Percentiles rank a stretch among this genome's conserved stretches.
phyloP scores from a whole-genome alignment of 2,113 vertebrate species.

The Tragelaphus strepsiceros region DNA sequence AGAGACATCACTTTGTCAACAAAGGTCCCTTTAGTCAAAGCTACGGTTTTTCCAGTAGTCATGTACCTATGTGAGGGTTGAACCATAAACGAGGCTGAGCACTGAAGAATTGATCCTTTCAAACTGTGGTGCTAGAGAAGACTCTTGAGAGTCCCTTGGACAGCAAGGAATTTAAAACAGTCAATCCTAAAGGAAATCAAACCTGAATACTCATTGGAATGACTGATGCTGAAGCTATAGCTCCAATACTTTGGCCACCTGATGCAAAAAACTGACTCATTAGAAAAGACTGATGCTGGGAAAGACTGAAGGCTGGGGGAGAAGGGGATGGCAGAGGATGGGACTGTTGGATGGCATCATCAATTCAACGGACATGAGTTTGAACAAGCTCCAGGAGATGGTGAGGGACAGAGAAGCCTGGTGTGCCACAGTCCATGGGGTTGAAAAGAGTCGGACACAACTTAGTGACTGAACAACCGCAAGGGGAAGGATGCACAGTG shows the following conservation, averaged over 20 bases:
- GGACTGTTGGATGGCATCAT: not conserved
- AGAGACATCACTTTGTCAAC: not conserved
- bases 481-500: not conserved
- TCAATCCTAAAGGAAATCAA: not conserved
- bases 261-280: not conserved
- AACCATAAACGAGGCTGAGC: not conserved
- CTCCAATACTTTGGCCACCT: not conserved
- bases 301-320: not conserved
- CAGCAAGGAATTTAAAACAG: not conserved
- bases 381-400: too few species aligned
- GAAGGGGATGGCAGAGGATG: not conserved
- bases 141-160: not conserved
- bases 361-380: too few species aligned
- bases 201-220: not conserved
- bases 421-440: too few species aligned
- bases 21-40: not conserved
- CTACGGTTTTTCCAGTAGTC: not conserved
- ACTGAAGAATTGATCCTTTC: not conserved
- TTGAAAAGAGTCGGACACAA: not conserved
- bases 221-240: not conserved
- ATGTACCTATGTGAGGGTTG: not conserved
- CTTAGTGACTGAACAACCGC: not conserved
- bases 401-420: too few species aligned
- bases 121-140: not conserved
- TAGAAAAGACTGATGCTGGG: not conserved